Evolutionary conservation across 1,140 invertebrate genomes (phyloP).

Genomic region (Aethina tumida): DNA sequence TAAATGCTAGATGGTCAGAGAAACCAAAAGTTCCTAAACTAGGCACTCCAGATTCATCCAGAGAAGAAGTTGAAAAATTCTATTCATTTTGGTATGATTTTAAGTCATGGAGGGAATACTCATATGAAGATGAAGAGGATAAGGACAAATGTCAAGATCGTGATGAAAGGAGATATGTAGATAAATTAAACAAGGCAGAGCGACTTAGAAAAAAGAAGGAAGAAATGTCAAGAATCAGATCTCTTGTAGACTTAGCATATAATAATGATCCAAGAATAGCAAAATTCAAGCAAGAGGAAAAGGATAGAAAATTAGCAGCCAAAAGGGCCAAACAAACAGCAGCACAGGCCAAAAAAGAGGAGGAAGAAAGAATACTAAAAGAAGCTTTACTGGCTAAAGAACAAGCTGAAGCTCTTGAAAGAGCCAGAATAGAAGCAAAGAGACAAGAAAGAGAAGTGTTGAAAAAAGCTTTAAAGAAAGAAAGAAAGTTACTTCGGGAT

Average conservation of each 20-base stretch:
- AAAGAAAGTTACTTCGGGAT: conserved; percentile 77
- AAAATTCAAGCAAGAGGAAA: conserved; percentile 90
- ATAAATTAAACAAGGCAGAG: conserved; percentile 92
- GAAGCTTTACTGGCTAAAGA: conserved; percentile 71
- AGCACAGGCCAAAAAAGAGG: conserved; percentile 67
- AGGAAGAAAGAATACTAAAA: conserved; percentile 64
- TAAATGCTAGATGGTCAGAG: conserved; percentile 88
- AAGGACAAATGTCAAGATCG: conserved; percentile 95
- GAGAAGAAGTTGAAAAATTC: conserved; percentile 73
- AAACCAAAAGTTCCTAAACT: conserved; percentile 77
- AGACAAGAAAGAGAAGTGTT: conserved; percentile 79
- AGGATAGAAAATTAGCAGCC: conserved; percentile 77
- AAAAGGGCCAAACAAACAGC: conserved; percentile 89
- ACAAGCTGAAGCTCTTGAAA: conserved; percentile 70
- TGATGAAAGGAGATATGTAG: conserved; percentile 93
- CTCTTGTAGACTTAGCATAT: conserved; percentile 88
- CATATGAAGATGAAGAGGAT: conserved; percentile 98
- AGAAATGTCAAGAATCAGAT: conserved; percentile 84
- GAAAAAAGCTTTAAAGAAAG: conserved; percentile 75
- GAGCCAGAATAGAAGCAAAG: conserved; percentile 65
- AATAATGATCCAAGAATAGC: conserved; percentile 85
- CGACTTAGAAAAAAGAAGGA: conserved; percentile 91
- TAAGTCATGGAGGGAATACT: conserved; percentile 98
- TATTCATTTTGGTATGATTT: conserved; percentile 95
- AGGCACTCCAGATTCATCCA: conserved; percentile 59